Evolutionary conservation across 2,113 vertebrate genomes (phyloP), one percentile per base, ranked within the genome.

Genomic region (Accipiter virgatus): DNA sequence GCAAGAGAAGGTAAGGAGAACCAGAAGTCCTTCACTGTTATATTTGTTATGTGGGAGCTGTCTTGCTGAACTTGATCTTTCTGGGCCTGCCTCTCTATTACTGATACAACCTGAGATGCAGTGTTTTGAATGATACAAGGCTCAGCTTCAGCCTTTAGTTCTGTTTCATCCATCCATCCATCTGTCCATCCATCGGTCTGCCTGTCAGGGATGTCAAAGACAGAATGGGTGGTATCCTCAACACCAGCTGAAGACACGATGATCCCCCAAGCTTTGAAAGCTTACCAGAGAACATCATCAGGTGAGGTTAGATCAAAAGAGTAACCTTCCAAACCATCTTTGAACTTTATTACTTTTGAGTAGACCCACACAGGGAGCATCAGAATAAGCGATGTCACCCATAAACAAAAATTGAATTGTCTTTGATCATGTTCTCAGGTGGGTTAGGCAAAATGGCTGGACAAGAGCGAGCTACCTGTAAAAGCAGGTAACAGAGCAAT

Each of bases 341-440:
- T 96, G 94, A 98, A 98, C 80, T 92, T 97, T 83, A 98, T 98
- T 86, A 98, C 95, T 92, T 98, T 98, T 11, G 96, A 97, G 88
- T 98, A 97, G 67, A 97, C 38, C 95, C 97, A 98, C 73, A 96
- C 96, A 67, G 96, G 96, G 77, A 97, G 73, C 4, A 97, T 95
- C 80, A 98, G 95, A 93, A 97, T 65, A 77, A 98, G 87, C 9
- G 94, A 97, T 73, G 91, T 65, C 26, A 90, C 93, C 97, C 97
- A 98, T 48, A 98, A 97, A 40, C 94, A 95, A 88, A 98, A 95
- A 93, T 96, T 98, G 75, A 65, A 98, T 81, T 26, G 93, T 97
- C 78, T 97, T 98, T 73, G 97, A 97, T 90, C 93, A 97, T 32
- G 93, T 98, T 92, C 97, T 96, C 78, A 97, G 97, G 50, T 90